These are phyloP conservation scores for Nomada hirtipes DNA, from an alignment of 2,888 invertebrate species.

Conservation along the genomic window DNA sequence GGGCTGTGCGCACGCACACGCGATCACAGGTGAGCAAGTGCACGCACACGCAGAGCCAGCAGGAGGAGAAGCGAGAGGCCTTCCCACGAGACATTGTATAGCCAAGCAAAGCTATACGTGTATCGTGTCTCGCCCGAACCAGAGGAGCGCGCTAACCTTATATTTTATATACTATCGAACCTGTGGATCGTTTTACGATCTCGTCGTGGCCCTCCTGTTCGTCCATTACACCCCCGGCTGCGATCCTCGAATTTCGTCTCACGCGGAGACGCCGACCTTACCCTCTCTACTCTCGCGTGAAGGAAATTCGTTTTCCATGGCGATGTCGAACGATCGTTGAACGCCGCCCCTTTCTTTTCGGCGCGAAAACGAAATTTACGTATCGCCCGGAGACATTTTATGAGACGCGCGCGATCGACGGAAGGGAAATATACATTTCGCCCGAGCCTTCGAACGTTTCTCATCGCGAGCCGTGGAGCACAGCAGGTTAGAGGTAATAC, in stretches of 20 bases:
- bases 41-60: conserved; percentile 18
- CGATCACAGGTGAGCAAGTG: conserved; percentile 5
- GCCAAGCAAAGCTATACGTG: conserved; percentile 60
- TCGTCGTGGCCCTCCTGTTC: conserved; percentile 30
- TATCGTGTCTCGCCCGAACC: conserved; percentile 64
- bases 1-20: conserved; percentile 13
- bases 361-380: neutral
- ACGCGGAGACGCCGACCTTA: conserved; percentile 1
- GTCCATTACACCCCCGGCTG: conserved; percentile 52
- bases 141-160: conserved; percentile 60
- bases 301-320: too few species aligned
- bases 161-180: conserved; percentile 54
- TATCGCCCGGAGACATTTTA: too few species aligned
- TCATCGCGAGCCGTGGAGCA: conserved; percentile 28
- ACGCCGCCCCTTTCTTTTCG: neutral
- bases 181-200: conserved; percentile 68
- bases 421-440: neutral
- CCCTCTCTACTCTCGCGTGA: neutral
- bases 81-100: conserved; percentile 72
- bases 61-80: conserved; percentile 55
- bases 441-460: conserved; percentile 12
- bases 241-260: conserved; percentile 36
- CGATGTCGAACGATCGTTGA: neutral
- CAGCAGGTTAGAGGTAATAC: conserved; percentile 6
- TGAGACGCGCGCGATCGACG: neutral